Evolutionary conservation across 2,113 vertebrate species (phyloP), one percentile per base, ranked within the genome.

Genomic region (Ursus arctos): DNA sequence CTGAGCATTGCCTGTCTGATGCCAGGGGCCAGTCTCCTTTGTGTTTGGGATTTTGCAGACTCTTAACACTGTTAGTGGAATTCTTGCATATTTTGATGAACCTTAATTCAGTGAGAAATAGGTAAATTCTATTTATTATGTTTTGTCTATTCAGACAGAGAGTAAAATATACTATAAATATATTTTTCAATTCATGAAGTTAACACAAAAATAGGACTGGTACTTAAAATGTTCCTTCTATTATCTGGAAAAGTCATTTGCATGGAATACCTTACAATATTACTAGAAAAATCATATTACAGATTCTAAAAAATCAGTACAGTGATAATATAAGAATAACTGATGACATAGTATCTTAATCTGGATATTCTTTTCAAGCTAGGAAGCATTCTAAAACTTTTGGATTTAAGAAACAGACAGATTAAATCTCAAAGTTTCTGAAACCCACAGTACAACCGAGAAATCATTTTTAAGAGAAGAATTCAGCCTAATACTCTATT

Each of bases 81-180:
- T 84, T 92, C 11, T 72, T 18, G 53, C 21, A 65, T 81, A 26
- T 94, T 88, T 71, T 77, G 36, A 55, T 72, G 28, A 84, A 85
- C 40, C 92, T 95, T 57, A 84, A 69, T 91, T 95, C 49, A 69
- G 47, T 82, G 47, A 61, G 53, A 95, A 96, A 76, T 77, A 43
- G 65, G 2, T 47, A 82, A 72, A 65, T 76, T 84, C 53, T 79
- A 80, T 90, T 92, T 18, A 72, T 80, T 81, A 76, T 84, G 18
- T 43, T 67, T 40, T 95, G 2, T 69, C 2, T 77, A 24, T 31
- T 86, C 21, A 69, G 49, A 55, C n/a, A 90, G 49, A 51, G 28
- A 87, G 24, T 91, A 91, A 81, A 88, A 31, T 90, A 65, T 47
- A 57, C 51, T 63, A 3, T 86, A n/a, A 90, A 76, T 97, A 33